Conservation (phyloP, 53 echinoderm and acorn worm species). For the Apostichopus leukothele region DNA sequence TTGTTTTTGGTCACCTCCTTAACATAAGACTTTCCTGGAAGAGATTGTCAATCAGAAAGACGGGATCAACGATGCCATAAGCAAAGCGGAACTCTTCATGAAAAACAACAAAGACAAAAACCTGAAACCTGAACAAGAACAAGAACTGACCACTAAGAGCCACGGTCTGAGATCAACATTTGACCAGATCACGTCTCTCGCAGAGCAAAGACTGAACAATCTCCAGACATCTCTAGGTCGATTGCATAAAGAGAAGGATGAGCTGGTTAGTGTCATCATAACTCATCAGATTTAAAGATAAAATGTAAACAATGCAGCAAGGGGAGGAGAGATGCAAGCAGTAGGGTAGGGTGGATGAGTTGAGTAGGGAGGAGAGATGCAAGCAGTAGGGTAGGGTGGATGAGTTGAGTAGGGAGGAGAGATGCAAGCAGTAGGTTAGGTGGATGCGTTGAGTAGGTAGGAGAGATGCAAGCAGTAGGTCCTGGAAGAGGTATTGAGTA, state of each 20-base stretch:
- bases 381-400: background rate
- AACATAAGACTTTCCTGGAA: slow-evolving; percentile 78
- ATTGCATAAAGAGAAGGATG: slow-evolving; percentile 88
- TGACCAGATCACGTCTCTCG: slow-evolving; percentile 63
- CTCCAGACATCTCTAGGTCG: slow-evolving; percentile 68
- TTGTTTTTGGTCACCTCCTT: background rate
- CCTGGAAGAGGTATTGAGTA: no score
- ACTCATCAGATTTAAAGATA: no score
- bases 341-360: background rate
- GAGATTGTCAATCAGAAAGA: slow-evolving; percentile 93
- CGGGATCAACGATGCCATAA: slow-evolving; percentile 73
- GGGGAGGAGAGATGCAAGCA: no score
- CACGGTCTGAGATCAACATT: slow-evolving; percentile 72
- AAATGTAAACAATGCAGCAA: no score
- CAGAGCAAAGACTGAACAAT: slow-evolving; percentile 69
- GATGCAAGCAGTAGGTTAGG: background rate
- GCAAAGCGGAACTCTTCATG: slow-evolving; percentile 74
- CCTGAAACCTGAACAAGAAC: slow-evolving; percentile 84
- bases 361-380: no score
- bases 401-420: no score
- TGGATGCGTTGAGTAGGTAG: no score
- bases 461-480: no score
- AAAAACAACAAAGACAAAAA: slow-evolving; percentile 77
- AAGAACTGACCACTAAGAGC: slow-evolving; percentile 83
- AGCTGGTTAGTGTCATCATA: slow-evolving; percentile 62